A percentile compares a stretch with the other conserved stretches of the same genome.
These are phyloP conservation scores for Labeo rohita DNA, from an alignment of 2,113 vertebrate genomes.

Conservation along the genomic window DNA sequence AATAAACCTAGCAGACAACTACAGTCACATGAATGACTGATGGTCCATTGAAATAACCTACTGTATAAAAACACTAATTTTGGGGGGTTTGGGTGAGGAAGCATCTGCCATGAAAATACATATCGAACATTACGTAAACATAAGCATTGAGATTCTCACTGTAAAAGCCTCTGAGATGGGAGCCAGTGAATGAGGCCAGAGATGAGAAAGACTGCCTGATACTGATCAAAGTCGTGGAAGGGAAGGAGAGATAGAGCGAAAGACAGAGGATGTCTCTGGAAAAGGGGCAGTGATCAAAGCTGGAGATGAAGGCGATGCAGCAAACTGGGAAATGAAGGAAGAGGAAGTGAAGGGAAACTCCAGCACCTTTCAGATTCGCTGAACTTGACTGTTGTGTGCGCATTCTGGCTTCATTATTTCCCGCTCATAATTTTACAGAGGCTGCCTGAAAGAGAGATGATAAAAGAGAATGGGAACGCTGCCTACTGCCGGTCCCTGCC, in stretches of 20 bases:
- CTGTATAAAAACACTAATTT: too few species aligned
- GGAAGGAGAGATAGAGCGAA: slow-evolving; percentile 56
- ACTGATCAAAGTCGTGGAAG: slow-evolving; percentile 71
- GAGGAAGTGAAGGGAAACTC: slow-evolving; percentile 50
- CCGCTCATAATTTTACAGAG: slow-evolving; percentile 51
- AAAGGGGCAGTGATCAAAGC: slow-evolving; percentile 69
- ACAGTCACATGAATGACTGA: background rate
- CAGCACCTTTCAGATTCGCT: slow-evolving; percentile 59
- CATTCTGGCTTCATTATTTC: slow-evolving; percentile 56
- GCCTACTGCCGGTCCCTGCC: slow-evolving; percentile 48
- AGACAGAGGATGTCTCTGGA: slow-evolving; percentile 45
- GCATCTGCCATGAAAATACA: background rate
- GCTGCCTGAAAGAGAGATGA: slow-evolving; percentile 38
- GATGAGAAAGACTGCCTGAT: slow-evolving; percentile 61
- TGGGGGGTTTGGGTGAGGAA: background rate
- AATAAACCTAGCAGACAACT: background rate
- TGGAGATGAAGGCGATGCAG: slow-evolving; percentile 61
- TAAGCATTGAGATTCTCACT: slow-evolving; percentile 7
- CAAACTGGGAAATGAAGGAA: slow-evolving; percentile 54
- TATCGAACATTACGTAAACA: background rate
- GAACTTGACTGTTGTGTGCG: slow-evolving; percentile 52
- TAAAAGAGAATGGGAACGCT: slow-evolving; percentile 7
- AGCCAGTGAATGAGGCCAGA: slow-evolving; percentile 57
- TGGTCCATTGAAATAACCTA: background rate
- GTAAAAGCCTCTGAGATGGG: slow-evolving; percentile 44